A percentile compares a stretch with the other conserved stretches of the same genome.
phyloP scores from a whole-genome alignment of 2,888 invertebrate species.

The Abrostola tripartita region DNA sequence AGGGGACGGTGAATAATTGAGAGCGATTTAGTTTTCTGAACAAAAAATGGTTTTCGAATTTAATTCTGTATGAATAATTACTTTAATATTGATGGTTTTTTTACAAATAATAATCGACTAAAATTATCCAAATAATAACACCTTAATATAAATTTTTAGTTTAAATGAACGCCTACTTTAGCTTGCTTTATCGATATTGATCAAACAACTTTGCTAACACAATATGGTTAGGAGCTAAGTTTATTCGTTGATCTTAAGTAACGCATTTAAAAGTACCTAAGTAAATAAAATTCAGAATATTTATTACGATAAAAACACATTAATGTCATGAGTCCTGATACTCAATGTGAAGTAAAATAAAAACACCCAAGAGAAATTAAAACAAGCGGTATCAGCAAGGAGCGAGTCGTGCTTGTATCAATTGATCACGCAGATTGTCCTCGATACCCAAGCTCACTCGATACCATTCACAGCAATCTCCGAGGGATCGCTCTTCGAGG shows the following conservation, averaged over 20 bases:
- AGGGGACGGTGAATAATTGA: slow-evolving; percentile 86
- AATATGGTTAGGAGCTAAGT: slow-evolving; percentile 21
- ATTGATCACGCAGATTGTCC: slow-evolving; percentile 83
- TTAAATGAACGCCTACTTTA: slow-evolving; percentile 21
- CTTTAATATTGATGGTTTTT: slow-evolving; percentile 21
- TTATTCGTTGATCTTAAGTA: no score
- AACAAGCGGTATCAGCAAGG: slow-evolving; percentile 69
- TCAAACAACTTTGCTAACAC: slow-evolving; percentile 29
- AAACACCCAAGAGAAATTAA: slow-evolving; percentile 42
- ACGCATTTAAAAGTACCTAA: neutral
- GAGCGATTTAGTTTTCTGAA: slow-evolving; percentile 79
- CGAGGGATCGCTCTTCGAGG: slow-evolving; percentile 74
- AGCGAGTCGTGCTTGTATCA: slow-evolving; percentile 77
- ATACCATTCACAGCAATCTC: slow-evolving; percentile 79
- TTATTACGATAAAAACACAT: neutral
- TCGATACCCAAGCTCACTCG: slow-evolving; percentile 67
- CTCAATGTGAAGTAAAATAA: slow-evolving; percentile 41
- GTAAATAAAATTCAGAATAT: no score
- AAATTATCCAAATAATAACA: neutral
- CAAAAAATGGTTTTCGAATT: slow-evolving; percentile 63
- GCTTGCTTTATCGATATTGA: neutral
- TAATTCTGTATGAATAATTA: slow-evolving; percentile 53
- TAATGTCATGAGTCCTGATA: neutral
- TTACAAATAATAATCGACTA: slow-evolving; percentile 10
- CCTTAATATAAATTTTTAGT: neutral